Base-by-base conservation (phyloP, 2,888 invertebrate genomes). In the Noctua fimbriata region DNA sequence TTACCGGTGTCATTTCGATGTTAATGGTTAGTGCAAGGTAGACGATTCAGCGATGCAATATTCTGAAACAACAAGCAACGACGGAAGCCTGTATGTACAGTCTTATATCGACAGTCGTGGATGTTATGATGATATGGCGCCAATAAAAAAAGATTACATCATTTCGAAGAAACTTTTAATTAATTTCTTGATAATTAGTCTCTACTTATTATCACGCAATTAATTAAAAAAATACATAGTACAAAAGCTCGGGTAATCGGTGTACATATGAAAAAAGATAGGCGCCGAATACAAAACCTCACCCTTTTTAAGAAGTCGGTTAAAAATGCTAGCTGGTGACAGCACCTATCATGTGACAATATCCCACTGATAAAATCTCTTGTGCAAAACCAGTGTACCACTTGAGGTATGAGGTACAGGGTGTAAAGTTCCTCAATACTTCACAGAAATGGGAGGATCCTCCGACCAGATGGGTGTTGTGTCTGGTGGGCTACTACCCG, bases 1-100 rank as follows among this genome's bases (percentile, higher is more conserved):
- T 94, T 93, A 93, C 92, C 83, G 91, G 88, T 91, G 93, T 94
- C 93, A 93, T 93, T 94, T 93, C 86, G 89, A 91, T 91, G 92
- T 90, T 79, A 80, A 78, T 67, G 69, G 69, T 36, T 84, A 90
- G 91, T 81, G 7, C 47, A 83, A 85, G 60, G 12, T 28, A 76
- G 14, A 47, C 71, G 69, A 72, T n/a, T 6, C 0, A 76, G 85
- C 85, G 84, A 44, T 65, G 65, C 65, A 16, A 36, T 65, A 10
- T 58, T n/a, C 14, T n/a, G 14, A 58, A 14, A 58, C n/a, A 4
- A n/a, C 4, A n/a, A 58, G 12, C n/a, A n/a, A n/a, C n/a, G 5
- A 58, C 12, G 24, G n/a, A 58, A 58, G 5, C 4, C 24, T 58
- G n/a, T 12, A n/a, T 12, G n/a, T n/a, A 58, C n/a, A n/a, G 14